phyloP scores from a whole-genome alignment of 1,140 invertebrate genomes.

The Stenopsyche tienmushanensis region DNA sequence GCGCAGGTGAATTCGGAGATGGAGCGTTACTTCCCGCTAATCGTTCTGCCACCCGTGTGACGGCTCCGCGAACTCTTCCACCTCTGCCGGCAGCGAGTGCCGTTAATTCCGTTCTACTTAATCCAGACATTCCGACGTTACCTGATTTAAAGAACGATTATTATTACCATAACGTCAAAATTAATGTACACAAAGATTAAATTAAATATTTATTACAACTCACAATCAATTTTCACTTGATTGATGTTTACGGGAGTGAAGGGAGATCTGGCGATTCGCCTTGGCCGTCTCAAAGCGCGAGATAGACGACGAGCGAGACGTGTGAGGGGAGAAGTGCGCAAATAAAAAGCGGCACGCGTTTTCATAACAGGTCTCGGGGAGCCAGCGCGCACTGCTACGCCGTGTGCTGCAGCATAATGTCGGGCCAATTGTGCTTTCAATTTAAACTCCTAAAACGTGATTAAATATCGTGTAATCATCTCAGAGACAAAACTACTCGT shows the following conservation, averaged over 20 bases:
- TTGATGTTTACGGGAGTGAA: conserved; percentile 83
- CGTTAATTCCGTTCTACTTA: conserved; percentile 62
- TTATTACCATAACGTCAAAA: neutral
- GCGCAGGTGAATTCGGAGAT: conserved; percentile 61
- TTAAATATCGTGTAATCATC: neutral
- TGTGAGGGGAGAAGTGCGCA: conserved; percentile 86
- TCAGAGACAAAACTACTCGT: no score
- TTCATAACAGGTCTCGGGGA: conserved; percentile 93
- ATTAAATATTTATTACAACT: conserved; percentile 47
- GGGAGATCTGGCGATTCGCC: conserved; percentile 85
- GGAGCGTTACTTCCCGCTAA: conserved; percentile 63
- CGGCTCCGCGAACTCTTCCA: conserved; percentile 62
- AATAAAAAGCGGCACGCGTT: conserved; percentile 92
- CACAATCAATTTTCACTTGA: conserved; percentile 83
- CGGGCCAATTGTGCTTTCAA: conserved; percentile 87
- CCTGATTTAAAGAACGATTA: conserved; percentile 49
- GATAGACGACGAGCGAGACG: conserved; percentile 83
- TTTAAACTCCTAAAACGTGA: conserved; percentile 75
- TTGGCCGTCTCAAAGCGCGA: conserved; percentile 76
- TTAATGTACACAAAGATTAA: neutral
- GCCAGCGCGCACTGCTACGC: conserved; percentile 66
- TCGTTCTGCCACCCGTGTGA: conserved; percentile 75
- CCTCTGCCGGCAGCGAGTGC: conserved; percentile 57
- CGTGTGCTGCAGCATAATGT: conserved; percentile 90
- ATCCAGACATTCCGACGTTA: conserved; percentile 62